A percentile compares a stretch with the other conserved stretches of the same genome.
These are phyloP conservation scores for Arrhopalites spinosus DNA, from an alignment of 2,888 invertebrate genomes.

Conservation along the genomic window DNA sequence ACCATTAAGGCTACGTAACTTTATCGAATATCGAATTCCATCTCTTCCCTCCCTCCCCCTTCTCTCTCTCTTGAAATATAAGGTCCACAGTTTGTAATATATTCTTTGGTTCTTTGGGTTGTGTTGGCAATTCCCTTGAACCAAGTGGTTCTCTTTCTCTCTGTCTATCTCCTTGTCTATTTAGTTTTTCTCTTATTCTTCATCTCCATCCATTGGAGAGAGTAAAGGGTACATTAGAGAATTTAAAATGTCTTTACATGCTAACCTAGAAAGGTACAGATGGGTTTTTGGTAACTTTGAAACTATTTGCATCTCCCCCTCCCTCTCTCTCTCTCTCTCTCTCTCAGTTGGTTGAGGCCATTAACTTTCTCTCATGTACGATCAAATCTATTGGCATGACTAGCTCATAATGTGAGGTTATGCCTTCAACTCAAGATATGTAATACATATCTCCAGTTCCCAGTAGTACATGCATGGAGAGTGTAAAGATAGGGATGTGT, in stretches of 20 bases:
- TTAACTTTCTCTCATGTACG: constrained; percentile 28
- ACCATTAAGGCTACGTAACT: constrained; percentile 43
- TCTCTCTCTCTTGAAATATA: constrained; percentile 3
- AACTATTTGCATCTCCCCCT: constrained; percentile 17
- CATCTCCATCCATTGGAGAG: no score
- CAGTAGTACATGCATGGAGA: no score
- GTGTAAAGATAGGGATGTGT: no score
- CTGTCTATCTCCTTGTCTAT: neutral
- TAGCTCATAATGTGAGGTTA: neutral
- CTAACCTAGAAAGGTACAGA: neutral
- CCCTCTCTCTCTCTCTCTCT: neutral
- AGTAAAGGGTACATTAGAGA: constrained; percentile 1
- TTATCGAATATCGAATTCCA: constrained; percentile 26
- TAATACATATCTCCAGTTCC: neutral
- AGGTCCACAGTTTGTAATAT: neutral
- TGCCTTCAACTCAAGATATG: neutral
- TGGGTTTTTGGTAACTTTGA: neutral
- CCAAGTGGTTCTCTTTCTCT: constrained; percentile 17
- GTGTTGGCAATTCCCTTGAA: constrained; percentile 21
- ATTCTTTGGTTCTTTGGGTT: neutral
- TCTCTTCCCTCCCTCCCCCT: constrained; percentile 17
- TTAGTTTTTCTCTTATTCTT: no score
- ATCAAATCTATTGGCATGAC: neutral
- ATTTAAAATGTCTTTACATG: constrained; percentile 13
- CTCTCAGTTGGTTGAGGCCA: constrained; percentile 2